Base-by-base conservation (phyloP, 2,113 vertebrate genomes). In the Notiomystis cincta region DNA sequence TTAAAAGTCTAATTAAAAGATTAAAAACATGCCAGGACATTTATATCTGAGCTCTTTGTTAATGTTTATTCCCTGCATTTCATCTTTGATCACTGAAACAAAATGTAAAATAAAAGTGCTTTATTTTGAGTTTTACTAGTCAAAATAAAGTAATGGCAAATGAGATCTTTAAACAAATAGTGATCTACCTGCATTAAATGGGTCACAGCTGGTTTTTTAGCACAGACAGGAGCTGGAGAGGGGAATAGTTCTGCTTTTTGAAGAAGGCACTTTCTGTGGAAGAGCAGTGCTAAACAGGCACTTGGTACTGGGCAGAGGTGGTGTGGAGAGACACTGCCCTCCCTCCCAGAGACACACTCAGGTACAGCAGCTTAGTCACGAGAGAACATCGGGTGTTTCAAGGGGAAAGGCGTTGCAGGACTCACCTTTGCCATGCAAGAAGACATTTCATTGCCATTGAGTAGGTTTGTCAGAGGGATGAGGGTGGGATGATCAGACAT, bases 291-390 rank as follows among this genome's bases (percentile, higher is more conserved):
- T 77, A 11, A 51, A 51, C 9, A 61, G 35, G 33, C 10, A 7
- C 48, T 40, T 3, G 0, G 30, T 17, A 10, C 15, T n/a, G 61
- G 9, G 7, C 0, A 0, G 15, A 42, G 16, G 27, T 40, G 67
- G 8, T 10, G 25, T 22, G 45, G 44, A 42, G 14, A 50, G 35
- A 50, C 4, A 0, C 5, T 17, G 40, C 10, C 19, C 33, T 51
- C 48, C 48, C 35, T 69, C 15, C 47, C 4, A 6, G 37, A 56
- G 31, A 81, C 44, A 5, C 6, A 2, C 27, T 22, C 25, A 10
- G 42, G 8, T 35, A 21, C 21, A 42, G 50, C 67, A n/a, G 16
- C 3, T 3, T 1, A 4, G 28, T 10, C n/a, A 2, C 3, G 37
- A 40, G 12, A 45, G 21, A 66, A 45, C 22, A 25, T 37, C 33